Percentiles rank a stretch among this genome's conserved stretches.
These are phyloP conservation scores for Peromyscus attwateri DNA, from an alignment of 2,797 vertebrate species.

Conservation along the genomic window DNA sequence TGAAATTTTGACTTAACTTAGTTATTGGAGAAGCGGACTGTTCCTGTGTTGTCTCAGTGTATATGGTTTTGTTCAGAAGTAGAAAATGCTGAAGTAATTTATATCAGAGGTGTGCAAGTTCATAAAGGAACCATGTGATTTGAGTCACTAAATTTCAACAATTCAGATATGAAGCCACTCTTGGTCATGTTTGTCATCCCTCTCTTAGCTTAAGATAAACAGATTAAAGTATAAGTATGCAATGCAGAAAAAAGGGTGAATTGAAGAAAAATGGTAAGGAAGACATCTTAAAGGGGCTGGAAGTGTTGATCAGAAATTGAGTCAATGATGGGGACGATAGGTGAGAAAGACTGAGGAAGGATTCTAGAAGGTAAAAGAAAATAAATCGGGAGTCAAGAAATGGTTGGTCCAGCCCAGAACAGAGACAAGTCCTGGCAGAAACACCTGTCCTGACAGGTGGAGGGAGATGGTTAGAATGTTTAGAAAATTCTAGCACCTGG, in stretches of 20 bases:
- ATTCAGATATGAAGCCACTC: background rate
- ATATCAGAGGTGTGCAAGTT: background rate
- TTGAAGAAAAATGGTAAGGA: background rate
- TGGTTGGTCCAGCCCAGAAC: background rate
- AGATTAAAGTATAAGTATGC: background rate
- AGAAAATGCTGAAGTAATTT: background rate
- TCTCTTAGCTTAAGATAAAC: background rate
- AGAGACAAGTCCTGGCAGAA: background rate
- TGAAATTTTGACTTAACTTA: conserved; percentile 50
- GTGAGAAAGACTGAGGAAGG: background rate
- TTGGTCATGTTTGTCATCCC: background rate
- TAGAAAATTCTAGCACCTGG: background rate
- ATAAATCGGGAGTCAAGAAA: background rate
- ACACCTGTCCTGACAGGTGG: background rate
- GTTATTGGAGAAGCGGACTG: background rate
- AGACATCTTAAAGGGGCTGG: background rate
- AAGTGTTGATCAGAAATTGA: background rate
- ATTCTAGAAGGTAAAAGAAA: background rate
- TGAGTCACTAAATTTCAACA: background rate
- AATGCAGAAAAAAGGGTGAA: background rate
- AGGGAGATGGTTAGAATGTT: background rate
- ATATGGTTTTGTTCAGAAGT: background rate
- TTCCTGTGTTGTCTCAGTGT: background rate
- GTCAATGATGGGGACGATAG: background rate
- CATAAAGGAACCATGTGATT: background rate